Evolutionary conservation across 2,113 vertebrate species (phyloP).

Genomic region (Pollachius pollachius): DNA sequence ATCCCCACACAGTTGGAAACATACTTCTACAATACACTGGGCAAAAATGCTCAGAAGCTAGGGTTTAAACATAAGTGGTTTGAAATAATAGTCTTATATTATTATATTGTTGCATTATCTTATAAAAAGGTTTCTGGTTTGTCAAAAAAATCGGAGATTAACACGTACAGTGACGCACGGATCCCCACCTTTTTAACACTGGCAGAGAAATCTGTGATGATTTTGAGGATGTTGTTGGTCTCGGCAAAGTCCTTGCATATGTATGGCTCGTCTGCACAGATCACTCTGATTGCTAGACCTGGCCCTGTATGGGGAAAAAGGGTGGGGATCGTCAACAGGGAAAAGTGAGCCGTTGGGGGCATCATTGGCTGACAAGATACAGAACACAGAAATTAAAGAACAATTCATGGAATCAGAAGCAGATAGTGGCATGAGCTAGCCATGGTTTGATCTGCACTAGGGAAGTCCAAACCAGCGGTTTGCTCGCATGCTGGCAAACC

Average conservation of each 20-base stretch:
- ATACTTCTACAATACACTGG: neutral
- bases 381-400: neutral
- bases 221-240: slow-evolving; percentile 98
- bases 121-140: too few relatives aligned
- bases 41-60: neutral
- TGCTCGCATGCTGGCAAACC: slow-evolving; percentile 25
- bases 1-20: neutral
- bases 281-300: slow-evolving; percentile 94
- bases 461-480: neutral
- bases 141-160: too few relatives aligned
- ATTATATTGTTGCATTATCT: too few relatives aligned
- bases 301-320: slow-evolving; percentile 77
- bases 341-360: too few relatives aligned
- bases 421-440: neutral
- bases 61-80: neutral
- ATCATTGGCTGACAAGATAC: too few relatives aligned
- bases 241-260: slow-evolving; percentile 98
- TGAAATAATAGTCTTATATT: neutral
- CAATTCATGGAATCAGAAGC: neutral
- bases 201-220: slow-evolving; percentile 95
- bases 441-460: too few relatives aligned
- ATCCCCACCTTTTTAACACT: slow-evolving; percentile 93
- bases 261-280: slow-evolving; percentile 98
- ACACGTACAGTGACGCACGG: too few relatives aligned
- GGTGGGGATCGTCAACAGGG: too few relatives aligned